A percentile compares a stretch with the other conserved stretches of the same genome.
phyloP scores from a whole-genome alignment of 2,113 vertebrate genomes.

The Oriolus oriolus region DNA sequence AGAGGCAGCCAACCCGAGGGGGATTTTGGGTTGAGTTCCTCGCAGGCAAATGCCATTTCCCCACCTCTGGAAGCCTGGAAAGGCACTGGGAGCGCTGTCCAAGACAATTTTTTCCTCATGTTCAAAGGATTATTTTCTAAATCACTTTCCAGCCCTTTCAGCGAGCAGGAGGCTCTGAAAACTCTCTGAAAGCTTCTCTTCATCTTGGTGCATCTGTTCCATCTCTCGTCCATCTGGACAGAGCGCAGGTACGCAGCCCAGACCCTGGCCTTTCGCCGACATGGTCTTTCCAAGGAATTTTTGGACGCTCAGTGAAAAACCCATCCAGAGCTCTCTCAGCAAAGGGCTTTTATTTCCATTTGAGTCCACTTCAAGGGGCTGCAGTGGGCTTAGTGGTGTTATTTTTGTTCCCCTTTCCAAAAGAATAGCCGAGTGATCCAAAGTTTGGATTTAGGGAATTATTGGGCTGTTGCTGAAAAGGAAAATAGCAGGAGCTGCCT shows the following conservation, averaged over 20 bases:
- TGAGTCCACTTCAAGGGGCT: constrained; percentile 72
- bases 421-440: not conserved
- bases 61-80: not conserved
- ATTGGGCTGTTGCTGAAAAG: not conserved
- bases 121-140: constrained; percentile 60
- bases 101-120: constrained; percentile 33
- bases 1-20: not conserved
- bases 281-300: constrained; percentile 56
- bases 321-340: constrained; percentile 64
- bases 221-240: constrained; percentile 41
- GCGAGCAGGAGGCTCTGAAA: constrained; percentile 36
- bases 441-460: constrained; percentile 34
- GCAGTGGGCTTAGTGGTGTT: constrained; percentile 27
- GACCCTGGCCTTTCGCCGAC: constrained; percentile 29
- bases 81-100: not conserved
- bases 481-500: not conserved
- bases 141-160: not conserved
- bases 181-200: constrained; percentile 6
- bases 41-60: not conserved
- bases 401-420: constrained; percentile 46
- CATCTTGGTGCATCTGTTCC: constrained; percentile 5
- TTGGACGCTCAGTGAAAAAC: constrained; percentile 47
- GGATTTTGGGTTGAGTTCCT: not conserved
- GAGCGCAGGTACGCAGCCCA: constrained; percentile 1
- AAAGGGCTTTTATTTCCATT: constrained; percentile 73